These are phyloP conservation scores for Gracilinanus agilis DNA, from an alignment of 2,113 vertebrate genomes.

Conservation along the genomic window DNA sequence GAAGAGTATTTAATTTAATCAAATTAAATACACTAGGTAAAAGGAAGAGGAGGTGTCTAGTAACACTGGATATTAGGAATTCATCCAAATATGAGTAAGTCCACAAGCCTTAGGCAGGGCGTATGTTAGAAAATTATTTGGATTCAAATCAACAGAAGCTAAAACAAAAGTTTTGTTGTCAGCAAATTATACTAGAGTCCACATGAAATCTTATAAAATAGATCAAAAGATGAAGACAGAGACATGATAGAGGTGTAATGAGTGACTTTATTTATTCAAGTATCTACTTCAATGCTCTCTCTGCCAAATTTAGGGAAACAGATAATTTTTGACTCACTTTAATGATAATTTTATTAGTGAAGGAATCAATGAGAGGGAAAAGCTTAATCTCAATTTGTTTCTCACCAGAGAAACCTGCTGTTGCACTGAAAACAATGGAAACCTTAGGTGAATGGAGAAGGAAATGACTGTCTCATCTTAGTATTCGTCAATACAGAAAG, in stretches of 20 bases:
- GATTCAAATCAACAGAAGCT: background rate
- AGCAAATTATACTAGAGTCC: background rate
- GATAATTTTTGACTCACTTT: background rate
- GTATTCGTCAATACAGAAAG: background rate
- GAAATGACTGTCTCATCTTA: background rate
- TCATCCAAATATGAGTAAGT: background rate
- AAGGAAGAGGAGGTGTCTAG: background rate
- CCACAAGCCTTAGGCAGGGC: background rate
- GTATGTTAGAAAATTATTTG: background rate
- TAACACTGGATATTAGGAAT: background rate
- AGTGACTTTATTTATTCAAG: background rate
- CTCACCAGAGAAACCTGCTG: background rate
- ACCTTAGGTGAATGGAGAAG: background rate
- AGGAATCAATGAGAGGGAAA: background rate
- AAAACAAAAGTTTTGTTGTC: background rate
- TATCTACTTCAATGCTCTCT: background rate
- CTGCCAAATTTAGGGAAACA: background rate
- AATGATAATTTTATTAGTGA: background rate
- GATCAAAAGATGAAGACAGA: background rate
- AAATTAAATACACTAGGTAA: background rate
- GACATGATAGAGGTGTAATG: background rate
- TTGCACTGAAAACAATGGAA: background rate
- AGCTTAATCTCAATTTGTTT: background rate
- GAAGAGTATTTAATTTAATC: background rate
- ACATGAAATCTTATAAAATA: background rate